These are phyloP conservation scores for Campoplex capitator DNA, from an alignment of 2,888 invertebrate genomes.

Conservation along the genomic window DNA sequence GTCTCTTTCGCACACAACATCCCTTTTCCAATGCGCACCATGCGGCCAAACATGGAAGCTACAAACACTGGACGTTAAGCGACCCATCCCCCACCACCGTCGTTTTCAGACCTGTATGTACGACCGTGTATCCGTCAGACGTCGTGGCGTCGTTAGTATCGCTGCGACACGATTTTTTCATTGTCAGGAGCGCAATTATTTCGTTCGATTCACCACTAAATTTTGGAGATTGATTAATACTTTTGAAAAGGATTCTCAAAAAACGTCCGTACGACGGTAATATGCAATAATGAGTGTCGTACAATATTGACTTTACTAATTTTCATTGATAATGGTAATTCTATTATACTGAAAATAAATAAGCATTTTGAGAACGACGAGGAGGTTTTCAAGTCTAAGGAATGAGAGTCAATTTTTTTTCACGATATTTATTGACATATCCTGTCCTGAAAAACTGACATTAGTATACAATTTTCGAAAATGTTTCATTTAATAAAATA, in stretches of 20 bases:
- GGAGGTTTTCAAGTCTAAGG: background rate
- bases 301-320: background rate
- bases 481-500: background rate
- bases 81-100: no score
- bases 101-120: no score
- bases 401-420: background rate
- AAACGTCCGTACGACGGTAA: background rate
- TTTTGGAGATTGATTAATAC: background rate
- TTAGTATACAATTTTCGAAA: constrained; percentile 2
- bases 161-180: background rate
- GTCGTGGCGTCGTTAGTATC: background rate
- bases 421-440: background rate
- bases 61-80: no score
- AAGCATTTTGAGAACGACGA: background rate
- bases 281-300: background rate
- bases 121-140: no score
- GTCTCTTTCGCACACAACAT: no score
- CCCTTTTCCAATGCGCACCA: no score
- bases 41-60: no score
- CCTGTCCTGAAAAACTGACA: background rate
- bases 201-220: no score
- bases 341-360: background rate
- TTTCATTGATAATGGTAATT: no score
- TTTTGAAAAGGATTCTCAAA: background rate
- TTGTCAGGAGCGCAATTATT: no score